Evolutionary conservation across 2,113 vertebrate genomes (phyloP).

Genomic region (Mesembrinibis cayennensis): DNA sequence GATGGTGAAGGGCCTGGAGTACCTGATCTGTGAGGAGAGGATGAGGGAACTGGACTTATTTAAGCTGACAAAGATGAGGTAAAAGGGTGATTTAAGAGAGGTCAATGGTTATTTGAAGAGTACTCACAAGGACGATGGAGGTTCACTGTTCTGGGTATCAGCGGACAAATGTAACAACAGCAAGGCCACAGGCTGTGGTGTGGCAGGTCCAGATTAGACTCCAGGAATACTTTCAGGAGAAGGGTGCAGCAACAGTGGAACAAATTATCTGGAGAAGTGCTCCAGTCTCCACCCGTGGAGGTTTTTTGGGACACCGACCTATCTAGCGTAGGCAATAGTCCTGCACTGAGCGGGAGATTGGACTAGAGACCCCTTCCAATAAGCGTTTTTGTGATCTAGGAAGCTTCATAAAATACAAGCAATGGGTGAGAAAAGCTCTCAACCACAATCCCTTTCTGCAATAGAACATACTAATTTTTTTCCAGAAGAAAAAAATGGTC

Average conservation of each 20-base stretch:
- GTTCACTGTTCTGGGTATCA: not conserved
- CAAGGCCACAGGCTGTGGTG: not conserved
- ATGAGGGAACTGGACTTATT: not conserved
- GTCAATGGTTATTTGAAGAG: not conserved
- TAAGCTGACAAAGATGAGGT: not conserved
- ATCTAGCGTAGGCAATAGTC: not conserved
- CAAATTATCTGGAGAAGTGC: not conserved
- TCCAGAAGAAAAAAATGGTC: not conserved
- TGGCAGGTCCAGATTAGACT: not conserved
- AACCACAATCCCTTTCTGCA: not conserved
- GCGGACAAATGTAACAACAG: not conserved
- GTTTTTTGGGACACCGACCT: not conserved
- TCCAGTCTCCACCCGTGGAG: accelerated
- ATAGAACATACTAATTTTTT: not conserved
- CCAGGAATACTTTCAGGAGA: not conserved
- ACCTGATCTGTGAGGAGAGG: not conserved
- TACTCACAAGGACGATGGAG: not conserved
- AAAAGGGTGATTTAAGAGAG: not conserved
- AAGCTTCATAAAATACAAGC: not conserved
- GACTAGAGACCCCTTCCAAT: not conserved
- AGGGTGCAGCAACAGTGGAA: not conserved
- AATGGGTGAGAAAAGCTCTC: not conserved
- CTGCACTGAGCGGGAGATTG: not conserved
- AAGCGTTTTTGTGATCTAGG: not conserved
- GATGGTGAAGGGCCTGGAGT: not conserved